These are phyloP conservation scores for Dromaius novaehollandiae DNA, from an alignment of 2,113 vertebrate genomes.

Conservation along the genomic window DNA sequence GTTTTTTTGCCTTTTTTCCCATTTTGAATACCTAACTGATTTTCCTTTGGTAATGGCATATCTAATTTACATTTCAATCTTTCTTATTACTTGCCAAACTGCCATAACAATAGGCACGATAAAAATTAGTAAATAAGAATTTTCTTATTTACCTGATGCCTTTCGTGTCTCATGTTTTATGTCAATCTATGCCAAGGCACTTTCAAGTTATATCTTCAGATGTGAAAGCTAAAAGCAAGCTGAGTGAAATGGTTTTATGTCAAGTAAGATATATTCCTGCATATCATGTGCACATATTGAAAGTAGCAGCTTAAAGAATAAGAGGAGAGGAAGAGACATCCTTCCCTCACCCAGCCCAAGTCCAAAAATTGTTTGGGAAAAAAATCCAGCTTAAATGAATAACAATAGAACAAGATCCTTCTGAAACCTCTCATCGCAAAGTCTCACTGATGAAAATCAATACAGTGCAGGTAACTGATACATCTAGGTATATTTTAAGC, in stretches of 20 bases:
- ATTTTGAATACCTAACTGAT: not conserved
- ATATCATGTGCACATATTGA: not conserved
- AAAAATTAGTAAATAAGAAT: slow-evolving; percentile 32
- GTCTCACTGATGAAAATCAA: not conserved
- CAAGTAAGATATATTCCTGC: not conserved
- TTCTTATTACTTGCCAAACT: slow-evolving; percentile 1
- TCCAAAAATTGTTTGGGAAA: not conserved
- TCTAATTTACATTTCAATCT: slow-evolving; percentile 42
- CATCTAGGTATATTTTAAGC: not conserved
- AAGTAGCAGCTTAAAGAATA: not conserved
- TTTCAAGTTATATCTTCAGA: not conserved
- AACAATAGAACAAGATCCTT: not conserved
- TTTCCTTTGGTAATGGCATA: slow-evolving; percentile 33
- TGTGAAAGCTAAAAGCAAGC: not conserved
- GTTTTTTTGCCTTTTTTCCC: not conserved
- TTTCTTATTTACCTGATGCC: slow-evolving; percentile 30
- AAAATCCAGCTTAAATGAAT: not conserved
- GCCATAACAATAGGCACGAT: not conserved
- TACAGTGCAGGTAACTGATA: not conserved
- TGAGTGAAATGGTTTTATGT: not conserved
- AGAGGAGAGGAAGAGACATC: not conserved
- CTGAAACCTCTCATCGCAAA: not conserved
- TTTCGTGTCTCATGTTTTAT: slow-evolving; percentile 27
- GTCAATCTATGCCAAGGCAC: not conserved
- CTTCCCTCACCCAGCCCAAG: not conserved